A percentile compares a stretch with the other conserved stretches of the same genome.
Conservation (phyloP, 2,797 vertebrate species). For the Tiaroga cobitis region DNA sequence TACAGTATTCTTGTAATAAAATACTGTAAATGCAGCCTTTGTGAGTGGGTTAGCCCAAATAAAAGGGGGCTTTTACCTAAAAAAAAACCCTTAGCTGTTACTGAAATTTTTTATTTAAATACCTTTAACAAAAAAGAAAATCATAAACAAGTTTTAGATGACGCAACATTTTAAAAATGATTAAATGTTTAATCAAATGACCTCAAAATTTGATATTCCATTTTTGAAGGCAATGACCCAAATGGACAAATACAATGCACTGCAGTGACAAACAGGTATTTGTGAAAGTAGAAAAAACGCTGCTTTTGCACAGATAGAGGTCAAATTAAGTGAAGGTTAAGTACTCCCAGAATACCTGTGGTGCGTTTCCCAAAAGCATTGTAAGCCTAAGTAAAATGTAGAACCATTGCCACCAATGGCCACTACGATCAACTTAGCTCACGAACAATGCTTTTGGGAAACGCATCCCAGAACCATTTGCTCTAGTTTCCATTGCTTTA, state of each 20-base stretch:
- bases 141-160: neutral
- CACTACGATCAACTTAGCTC: neutral
- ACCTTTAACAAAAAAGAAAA: neutral
- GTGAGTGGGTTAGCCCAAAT: neutral
- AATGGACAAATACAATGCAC: neutral
- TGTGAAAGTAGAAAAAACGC: conserved; percentile 40
- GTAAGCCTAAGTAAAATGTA: neutral
- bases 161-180: neutral
- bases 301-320: conserved; percentile 61
- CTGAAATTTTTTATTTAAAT: neutral
- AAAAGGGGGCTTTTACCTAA: neutral
- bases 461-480: conserved; percentile 17
- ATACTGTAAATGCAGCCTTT: neutral
- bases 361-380: neutral
- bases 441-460: neutral
- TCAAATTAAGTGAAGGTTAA: conserved; percentile 66
- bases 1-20: neutral
- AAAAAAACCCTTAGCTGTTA: neutral
- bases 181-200: neutral
- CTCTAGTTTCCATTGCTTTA: conserved; percentile 52
- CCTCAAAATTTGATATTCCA: neutral
- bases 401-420: neutral
- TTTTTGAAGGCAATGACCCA: neutral
- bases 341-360: conserved; percentile 56
- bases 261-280: neutral